Percentiles rank a stretch among this genome's conserved stretches.
These are phyloP conservation scores for Apodemia zela DNA, from an alignment of 2,888 invertebrate species.

Conservation along the genomic window DNA sequence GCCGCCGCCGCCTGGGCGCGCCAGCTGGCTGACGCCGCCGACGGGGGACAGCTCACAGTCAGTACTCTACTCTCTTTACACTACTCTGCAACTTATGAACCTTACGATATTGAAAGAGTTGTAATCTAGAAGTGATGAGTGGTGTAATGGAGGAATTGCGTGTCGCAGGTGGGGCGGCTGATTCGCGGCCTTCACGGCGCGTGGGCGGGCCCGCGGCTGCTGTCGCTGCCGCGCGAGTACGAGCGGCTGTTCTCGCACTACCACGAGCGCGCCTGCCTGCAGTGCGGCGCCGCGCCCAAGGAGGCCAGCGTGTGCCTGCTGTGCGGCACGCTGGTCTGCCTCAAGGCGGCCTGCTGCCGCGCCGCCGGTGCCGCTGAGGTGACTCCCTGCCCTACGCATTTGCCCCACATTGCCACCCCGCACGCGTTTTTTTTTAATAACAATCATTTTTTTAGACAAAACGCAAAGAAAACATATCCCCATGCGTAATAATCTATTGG, in stretches of 20 bases:
- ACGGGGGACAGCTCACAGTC: slow-evolving; percentile 59
- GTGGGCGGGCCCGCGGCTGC: slow-evolving; percentile 91
- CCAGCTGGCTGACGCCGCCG: slow-evolving; percentile 51
- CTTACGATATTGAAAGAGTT: too few species aligned
- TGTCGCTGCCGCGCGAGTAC: slow-evolving; percentile 93
- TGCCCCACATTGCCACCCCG: too few species aligned
- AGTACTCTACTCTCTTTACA: slow-evolving; percentile 23
- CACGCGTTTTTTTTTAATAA: too few species aligned
- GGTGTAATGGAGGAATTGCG: too few species aligned
- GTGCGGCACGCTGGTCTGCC: slow-evolving; percentile 95
- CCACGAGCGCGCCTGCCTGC: slow-evolving; percentile 92
- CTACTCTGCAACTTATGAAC: too few species aligned
- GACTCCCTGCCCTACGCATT: slow-evolving; percentile 66
- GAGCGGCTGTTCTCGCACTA: slow-evolving; percentile 92
- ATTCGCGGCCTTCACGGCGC: slow-evolving; percentile 86
- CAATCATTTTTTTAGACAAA: too few species aligned
- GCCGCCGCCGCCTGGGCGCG: slow-evolving; percentile 52
- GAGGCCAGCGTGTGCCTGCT: slow-evolving; percentile 94
- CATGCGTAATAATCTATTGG: too few species aligned
- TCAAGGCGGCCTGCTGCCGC: slow-evolving; percentile 93
- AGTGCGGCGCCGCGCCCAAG: slow-evolving; percentile 92
- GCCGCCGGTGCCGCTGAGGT: slow-evolving; percentile 55
- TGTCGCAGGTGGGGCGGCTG: slow-evolving; percentile 80
- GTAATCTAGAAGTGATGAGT: too few species aligned
- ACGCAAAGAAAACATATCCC: too few species aligned